Percentiles rank a stretch among this genome's conserved stretches.
Evolutionary conservation across 2,888 invertebrate species (phyloP).

Genomic region (Lithophane ornitopus): DNA sequence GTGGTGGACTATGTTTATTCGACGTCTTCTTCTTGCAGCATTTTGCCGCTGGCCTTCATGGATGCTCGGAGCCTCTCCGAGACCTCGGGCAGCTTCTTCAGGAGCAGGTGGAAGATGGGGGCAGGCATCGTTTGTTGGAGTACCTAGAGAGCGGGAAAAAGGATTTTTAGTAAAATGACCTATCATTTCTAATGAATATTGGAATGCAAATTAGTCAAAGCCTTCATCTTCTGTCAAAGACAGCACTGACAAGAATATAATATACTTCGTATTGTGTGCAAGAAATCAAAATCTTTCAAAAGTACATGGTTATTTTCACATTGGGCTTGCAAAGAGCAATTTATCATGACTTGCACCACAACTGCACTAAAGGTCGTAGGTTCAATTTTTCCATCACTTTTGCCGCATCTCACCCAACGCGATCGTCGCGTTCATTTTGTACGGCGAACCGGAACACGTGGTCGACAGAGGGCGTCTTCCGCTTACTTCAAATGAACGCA

Average conservation of each 20-base stretch:
- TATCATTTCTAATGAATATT: background rate
- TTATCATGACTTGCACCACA: background rate
- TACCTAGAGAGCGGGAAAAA: slow-evolving; percentile 85
- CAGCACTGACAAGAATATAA: background rate
- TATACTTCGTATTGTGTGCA: background rate
- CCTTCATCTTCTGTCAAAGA: background rate
- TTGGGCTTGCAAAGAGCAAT: background rate
- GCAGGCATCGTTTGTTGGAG: slow-evolving; percentile 99
- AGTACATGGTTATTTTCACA: background rate
- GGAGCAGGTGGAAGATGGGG: slow-evolving; percentile 97
- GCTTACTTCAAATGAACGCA: background rate
- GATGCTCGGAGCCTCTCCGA: slow-evolving; percentile 85
- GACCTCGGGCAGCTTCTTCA: slow-evolving; percentile 95
- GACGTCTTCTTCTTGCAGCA: slow-evolving; percentile 87
- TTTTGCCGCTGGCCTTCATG: slow-evolving; percentile 81
- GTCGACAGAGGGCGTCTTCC: background rate
- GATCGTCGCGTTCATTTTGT: background rate
- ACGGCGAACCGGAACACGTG: background rate
- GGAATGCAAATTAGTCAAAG: background rate
- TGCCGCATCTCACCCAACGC: background rate
- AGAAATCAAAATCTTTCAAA: background rate
- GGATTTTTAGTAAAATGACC: background rate
- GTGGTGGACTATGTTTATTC: slow-evolving; percentile 75
- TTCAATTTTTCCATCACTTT: background rate
- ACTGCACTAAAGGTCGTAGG: background rate